phyloP scores from a whole-genome alignment of 2,113 vertebrate species.

The Scalopus aquaticus region DNA sequence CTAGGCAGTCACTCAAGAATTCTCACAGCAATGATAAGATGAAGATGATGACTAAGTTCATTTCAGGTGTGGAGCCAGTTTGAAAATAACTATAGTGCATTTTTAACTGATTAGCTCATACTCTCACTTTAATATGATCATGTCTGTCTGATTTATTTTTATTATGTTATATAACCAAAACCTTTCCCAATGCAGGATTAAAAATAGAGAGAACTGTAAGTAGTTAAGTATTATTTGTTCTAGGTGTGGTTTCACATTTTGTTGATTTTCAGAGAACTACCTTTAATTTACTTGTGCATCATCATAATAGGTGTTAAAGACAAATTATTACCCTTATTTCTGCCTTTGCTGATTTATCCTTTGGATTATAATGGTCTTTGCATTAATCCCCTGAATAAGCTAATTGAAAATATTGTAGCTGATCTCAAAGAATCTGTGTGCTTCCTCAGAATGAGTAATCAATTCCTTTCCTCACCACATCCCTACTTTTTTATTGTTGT shows the following conservation, averaged over 20 bases:
- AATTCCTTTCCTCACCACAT: neutral
- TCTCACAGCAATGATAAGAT: neutral
- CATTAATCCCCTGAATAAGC: neutral
- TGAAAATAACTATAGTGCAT: neutral
- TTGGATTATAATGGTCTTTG: slow-evolving; percentile 10
- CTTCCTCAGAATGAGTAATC: neutral
- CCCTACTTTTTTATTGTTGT: neutral
- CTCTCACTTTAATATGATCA: neutral
- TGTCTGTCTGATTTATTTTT: slow-evolving; percentile 58
- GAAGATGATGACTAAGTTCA: neutral
- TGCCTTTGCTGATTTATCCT: neutral
- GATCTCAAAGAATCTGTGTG: neutral
- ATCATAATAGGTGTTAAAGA: neutral
- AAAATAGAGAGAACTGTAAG: neutral
- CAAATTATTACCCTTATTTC: neutral
- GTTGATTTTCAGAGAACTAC: neutral
- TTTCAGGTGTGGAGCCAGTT: slow-evolving; percentile 21
- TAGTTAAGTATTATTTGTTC: neutral
- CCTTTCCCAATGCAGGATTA: neutral
- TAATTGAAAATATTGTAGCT: neutral
- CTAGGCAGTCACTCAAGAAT: neutral
- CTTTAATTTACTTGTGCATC: neutral
- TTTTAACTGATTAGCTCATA: slow-evolving; percentile 37
- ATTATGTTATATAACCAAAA: slow-evolving; percentile 23
- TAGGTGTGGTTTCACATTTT: neutral